Evolutionary conservation across 1,140 invertebrate genomes (phyloP).

Genomic region (Drosophila quadrilineata): DNA sequence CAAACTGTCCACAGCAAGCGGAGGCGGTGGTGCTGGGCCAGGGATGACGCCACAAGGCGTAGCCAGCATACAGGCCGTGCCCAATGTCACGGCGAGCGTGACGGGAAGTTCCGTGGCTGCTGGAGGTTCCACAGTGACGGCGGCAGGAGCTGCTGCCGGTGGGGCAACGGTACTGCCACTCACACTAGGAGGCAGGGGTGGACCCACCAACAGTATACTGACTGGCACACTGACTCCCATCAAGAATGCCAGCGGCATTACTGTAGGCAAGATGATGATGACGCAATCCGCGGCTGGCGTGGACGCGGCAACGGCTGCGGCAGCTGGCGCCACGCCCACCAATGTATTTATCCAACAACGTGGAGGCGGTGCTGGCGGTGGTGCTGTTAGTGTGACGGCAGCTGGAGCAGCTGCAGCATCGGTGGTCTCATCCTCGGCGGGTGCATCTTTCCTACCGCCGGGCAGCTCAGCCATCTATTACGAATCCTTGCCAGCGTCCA

Average conservation of each 20-base stretch:
- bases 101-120: constrained; percentile 41
- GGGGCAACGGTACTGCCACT: constrained; percentile 72
- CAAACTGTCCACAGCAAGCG: constrained; percentile 51
- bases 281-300: constrained; percentile 48
- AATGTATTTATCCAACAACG: constrained; percentile 56
- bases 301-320: constrained; percentile 7
- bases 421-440: constrained; percentile 22
- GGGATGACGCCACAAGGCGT: constrained; percentile 59
- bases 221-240: constrained; percentile 74
- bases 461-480: constrained; percentile 78
- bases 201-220: constrained; percentile 52
- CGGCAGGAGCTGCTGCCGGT: constrained; percentile 47
- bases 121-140: constrained; percentile 37
- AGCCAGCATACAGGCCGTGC: constrained; percentile 68
- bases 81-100: constrained; percentile 45
- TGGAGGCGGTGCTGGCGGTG: constrained; percentile 6
- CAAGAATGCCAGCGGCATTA: constrained; percentile 67
- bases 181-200: constrained; percentile 62
- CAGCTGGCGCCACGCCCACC: constrained; percentile 18
- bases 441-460: constrained; percentile 16
- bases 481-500: constrained; percentile 76
- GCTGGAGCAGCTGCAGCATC: not conserved
- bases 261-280: constrained; percentile 78
- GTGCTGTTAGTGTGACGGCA: constrained; percentile 31
- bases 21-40: constrained; percentile 15